Base-by-base conservation (phyloP, 2,797 vertebrate genomes). In the Mallotus villosus region DNA sequence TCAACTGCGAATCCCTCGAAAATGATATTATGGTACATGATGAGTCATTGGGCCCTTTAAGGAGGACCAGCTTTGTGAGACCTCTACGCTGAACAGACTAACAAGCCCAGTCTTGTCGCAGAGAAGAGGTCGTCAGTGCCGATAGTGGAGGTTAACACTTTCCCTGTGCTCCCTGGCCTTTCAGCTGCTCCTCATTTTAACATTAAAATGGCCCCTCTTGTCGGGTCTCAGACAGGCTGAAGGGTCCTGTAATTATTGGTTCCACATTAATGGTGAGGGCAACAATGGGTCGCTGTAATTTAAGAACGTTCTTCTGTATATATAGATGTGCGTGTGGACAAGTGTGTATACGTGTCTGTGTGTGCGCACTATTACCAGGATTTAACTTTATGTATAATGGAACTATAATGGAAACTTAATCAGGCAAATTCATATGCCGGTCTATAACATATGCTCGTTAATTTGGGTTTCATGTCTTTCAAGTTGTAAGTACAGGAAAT, bases 121-220 rank as follows among this genome's bases (percentile, higher is more conserved):
- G 68, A 70, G 66, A 77, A 34, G 76, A 67, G 73, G 77, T 81
- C 87, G 80, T 82, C 82, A 83, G 67, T n/a, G 62, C 34, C 24
- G 63, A 70, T 37, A 71, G 70, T 82, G 77, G n/a, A 32, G 77
- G 75, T 82, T 78, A 82, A 49, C 81, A 55, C 73, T 82, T 34
- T 62, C 70, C 71, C 80, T 78, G 34, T 68, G 63, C 57, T 74
- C 41, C 64, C 59, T 27, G 55, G 6, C n/a, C 49, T 57, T 55
- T 37, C 51, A 41, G 14, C 51, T 16, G 19, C 46, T 41, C 17
- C 27, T 41, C 37, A 11, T n/a, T 51, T 24, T 19, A 49, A 29
- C 37, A 29, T 68, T 27, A 51, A 70, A 62, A 41, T 19, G 37
- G 4, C 65, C 68, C n/a, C 66, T 65, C 22, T 27, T 49, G 22